Conservation (phyloP, 2,888 invertebrate genomes). For the Tetragonula carbonaria region DNA sequence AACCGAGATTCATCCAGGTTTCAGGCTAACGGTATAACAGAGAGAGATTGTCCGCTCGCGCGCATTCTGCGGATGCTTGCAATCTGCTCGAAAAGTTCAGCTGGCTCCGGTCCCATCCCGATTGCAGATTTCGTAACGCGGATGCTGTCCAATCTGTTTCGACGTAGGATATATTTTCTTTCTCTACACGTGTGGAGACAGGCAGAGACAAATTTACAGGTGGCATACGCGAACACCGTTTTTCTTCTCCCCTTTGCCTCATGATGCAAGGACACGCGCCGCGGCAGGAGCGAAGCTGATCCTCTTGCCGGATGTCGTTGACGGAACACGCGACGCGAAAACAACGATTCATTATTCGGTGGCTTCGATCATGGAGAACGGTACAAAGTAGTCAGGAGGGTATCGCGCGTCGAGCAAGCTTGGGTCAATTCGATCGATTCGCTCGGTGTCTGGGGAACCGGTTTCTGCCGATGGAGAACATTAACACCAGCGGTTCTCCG, state of each 20-base stretch:
- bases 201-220: background rate
- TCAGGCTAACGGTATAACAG: slow-evolving; percentile 16
- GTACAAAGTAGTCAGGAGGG: slow-evolving; percentile 45
- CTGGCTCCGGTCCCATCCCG: no score
- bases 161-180: background rate
- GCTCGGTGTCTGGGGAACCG: slow-evolving; percentile 58
- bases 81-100: background rate
- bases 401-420: slow-evolving; percentile 57
- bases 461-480: slow-evolving; percentile 57
- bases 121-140: background rate
- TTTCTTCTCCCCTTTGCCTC: background rate
- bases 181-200: background rate
- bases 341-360: slow-evolving; percentile 19
- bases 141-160: background rate
- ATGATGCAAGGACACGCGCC: no score
- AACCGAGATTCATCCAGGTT: slow-evolving; percentile 13
- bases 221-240: background rate
- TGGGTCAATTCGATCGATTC: slow-evolving; percentile 71
- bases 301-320: slow-evolving; percentile 10
- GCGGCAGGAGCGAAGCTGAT: no score
- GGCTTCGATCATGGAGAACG: slow-evolving; percentile 53
- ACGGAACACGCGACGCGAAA: slow-evolving; percentile 14
- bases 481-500: slow-evolving; percentile 69
- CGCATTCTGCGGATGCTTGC: no score
- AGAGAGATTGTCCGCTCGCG: background rate